Evolutionary conservation across 2,797 vertebrate species (phyloP), one percentile per base, ranked within the genome.

Genomic region (Danionella dracula): DNA sequence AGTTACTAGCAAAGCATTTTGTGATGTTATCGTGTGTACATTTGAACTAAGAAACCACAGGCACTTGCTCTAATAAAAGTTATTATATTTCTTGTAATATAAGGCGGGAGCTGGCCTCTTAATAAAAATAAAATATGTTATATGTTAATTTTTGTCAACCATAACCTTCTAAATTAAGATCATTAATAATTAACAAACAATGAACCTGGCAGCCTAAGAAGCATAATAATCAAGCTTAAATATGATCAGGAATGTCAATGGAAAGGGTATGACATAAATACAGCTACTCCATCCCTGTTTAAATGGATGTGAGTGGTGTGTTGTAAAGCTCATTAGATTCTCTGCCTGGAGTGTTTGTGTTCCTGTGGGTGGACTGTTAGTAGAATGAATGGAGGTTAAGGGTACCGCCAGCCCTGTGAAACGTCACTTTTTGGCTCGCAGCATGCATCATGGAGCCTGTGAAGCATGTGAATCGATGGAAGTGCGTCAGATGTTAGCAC

Each of bases 371-470:
- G 54, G 54, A 41, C 21, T 1, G 2, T 10, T 63, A 53, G 4
- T 13, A 13, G 13, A 64, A 54, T 44, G 49, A 54, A 54, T 44
- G 46, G 17, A 42, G 6, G 27, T 44, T 44, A 53, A 20, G 7
- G 0, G 4, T 21, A 19, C 16, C 11, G 3, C 10, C 16, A 19
- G 49, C 29, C 27, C 29, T 17, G 19, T 64, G 27, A 34, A 35
- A 50, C 15, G 49, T 21, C 61, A 54, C 38, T 4, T 0, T 10
- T 8, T 9, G 21, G 27, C 37, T 63, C 29, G 23, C 12, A 42
- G 41, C 48, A 63, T 64, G 49, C 50, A 65, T 65, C 62, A 65
- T 10, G 34, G 40, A 16, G 50, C 19, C 29, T 65, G 40, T 54
- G 16, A 29, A 19, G 7, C 62, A 27, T 4, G 13, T 11, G 40